Percentiles rank a stretch among this genome's conserved stretches.
Conservation (phyloP, 2,888 invertebrate species). For the Parelbella ahira region DNA sequence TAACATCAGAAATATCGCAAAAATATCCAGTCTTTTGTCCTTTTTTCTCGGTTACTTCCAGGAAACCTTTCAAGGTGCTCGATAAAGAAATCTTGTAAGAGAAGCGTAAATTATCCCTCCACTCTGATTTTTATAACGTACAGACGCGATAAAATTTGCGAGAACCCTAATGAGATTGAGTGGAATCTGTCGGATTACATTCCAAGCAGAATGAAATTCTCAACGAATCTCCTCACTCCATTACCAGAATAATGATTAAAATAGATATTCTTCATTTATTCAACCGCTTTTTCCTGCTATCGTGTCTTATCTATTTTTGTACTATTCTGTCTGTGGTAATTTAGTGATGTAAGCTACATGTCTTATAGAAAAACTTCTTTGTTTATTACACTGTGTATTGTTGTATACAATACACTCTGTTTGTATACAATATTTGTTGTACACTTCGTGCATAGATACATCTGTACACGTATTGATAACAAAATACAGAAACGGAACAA, state of each 20-base stretch:
- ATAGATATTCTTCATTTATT: no score
- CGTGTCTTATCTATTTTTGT: no score
- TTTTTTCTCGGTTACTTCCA: slow-evolving; percentile 21
- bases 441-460: no score
- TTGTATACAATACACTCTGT: no score
- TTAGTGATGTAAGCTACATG: no score
- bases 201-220: slow-evolving; percentile 4
- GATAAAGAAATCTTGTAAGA: slow-evolving; percentile 23
- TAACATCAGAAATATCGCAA: slow-evolving; percentile 14
- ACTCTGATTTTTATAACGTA: slow-evolving; percentile 22
- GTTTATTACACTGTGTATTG: no score
- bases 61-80: slow-evolving; percentile 21
- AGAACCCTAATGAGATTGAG: slow-evolving; percentile 20
- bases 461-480: no score
- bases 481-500: no score
- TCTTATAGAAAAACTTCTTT: no score
- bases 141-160: slow-evolving; percentile 15
- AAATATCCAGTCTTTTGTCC: slow-evolving; percentile 22
- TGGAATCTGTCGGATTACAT: slow-evolving; percentile 14
- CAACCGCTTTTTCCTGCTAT: no score
- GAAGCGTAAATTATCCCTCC: slow-evolving; percentile 23
- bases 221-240: background rate
- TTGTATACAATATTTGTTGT: no score
- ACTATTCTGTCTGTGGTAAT: no score
- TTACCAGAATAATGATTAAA: slow-evolving; percentile 7